Conservation (phyloP, 1,140 invertebrate genomes). For the Aphelenchoides besseyi region DNA sequence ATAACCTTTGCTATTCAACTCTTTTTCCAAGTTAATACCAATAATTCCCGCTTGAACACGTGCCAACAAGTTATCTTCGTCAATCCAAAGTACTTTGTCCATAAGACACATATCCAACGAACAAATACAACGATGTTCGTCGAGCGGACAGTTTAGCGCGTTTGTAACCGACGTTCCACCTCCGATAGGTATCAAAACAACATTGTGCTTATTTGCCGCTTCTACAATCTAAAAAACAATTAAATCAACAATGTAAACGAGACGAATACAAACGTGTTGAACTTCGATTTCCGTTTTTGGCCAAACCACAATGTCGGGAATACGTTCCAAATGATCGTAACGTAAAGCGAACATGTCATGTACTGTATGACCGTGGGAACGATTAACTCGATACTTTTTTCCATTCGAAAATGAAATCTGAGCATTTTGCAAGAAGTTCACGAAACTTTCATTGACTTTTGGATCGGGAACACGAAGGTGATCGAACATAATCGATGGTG, state of each 20-base stretch:
- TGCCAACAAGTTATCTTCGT: constrained; percentile 79
- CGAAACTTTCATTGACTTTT: constrained; percentile 67
- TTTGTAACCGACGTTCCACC: constrained; percentile 91
- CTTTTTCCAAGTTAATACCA: constrained; percentile 74
- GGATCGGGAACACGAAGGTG: constrained; percentile 62
- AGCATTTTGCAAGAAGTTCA: constrained; percentile 68
- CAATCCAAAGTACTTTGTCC: constrained; percentile 86
- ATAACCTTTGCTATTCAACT: constrained; percentile 64
- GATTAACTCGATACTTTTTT: constrained; percentile 78
- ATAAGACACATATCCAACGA: constrained; percentile 91
- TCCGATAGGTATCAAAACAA: constrained; percentile 89
- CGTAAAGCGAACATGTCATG: constrained; percentile 80
- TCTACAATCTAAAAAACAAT: constrained; percentile 74
- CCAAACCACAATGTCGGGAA: constrained; percentile 91
- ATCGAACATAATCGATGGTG: constrained; percentile 63
- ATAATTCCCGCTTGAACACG: constrained; percentile 71
- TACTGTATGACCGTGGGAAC: constrained; percentile 90
- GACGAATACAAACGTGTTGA: constrained; percentile 22
- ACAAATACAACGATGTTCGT: constrained; percentile 79
- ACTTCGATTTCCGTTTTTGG: constrained; percentile 66
- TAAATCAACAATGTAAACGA: constrained; percentile 23
- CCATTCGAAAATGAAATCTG: constrained; percentile 74
- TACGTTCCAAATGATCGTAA: constrained; percentile 72
- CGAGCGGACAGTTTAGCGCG: constrained; percentile 77
- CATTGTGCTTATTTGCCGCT: constrained; percentile 72